Percentiles rank a stretch among this genome's conserved stretches.
These are phyloP conservation scores for Scylla paramamosain DNA, from an alignment of 1,140 invertebrate genomes.

Conservation along the genomic window DNA sequence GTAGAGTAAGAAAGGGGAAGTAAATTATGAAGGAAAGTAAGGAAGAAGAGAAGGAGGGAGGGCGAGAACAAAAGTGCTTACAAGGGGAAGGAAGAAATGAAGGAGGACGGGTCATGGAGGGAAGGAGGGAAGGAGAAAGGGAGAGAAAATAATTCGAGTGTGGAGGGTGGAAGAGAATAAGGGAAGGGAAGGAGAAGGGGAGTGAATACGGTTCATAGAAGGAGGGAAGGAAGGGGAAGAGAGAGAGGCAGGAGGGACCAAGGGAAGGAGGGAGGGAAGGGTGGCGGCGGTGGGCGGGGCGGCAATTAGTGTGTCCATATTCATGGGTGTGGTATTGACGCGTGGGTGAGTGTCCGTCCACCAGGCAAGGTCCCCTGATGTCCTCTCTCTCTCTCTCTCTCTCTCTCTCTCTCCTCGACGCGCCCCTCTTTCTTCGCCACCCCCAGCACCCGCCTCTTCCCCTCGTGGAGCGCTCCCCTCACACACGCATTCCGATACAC, in stretches of 20 bases:
- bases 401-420: neutral
- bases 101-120: neutral
- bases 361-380: neutral
- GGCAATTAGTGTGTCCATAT: neutral
- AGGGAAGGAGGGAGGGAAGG: neutral
- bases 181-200: neutral
- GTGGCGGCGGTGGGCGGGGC: neutral
- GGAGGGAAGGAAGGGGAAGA: neutral
- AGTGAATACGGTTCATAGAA: neutral
- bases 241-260: neutral
- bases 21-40: too few relatives aligned
- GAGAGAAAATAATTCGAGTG: too few relatives aligned
- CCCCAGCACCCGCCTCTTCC: neutral
- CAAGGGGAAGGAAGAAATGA: neutral
- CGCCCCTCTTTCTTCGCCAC: neutral
- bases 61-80: too few relatives aligned
- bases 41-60: too few relatives aligned
- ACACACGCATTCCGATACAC: conserved; percentile 29
- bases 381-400: conserved; percentile 22
- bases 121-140: neutral
- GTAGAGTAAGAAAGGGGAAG: too few relatives aligned
- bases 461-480: neutral
- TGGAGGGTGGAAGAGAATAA: neutral
- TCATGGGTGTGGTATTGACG: conserved; percentile 61
- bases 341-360: conserved; percentile 31